A percentile compares a stretch with the other conserved stretches of the same genome.
phyloP scores from a whole-genome alignment of 2,888 invertebrate genomes.

The Linnaemya tessellans region DNA sequence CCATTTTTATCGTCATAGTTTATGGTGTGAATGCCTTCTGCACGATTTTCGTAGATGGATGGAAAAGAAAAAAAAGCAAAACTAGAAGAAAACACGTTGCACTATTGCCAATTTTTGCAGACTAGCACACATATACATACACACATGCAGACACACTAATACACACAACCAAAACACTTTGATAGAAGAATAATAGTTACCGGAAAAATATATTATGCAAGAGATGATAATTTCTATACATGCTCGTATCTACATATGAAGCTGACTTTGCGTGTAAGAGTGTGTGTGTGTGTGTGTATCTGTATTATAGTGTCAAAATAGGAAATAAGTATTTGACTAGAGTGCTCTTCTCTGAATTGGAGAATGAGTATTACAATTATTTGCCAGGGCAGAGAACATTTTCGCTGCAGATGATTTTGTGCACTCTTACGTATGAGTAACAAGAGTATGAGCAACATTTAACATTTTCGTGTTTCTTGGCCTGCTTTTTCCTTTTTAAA shows the following conservation, averaged over 20 bases:
- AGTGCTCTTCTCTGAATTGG: not conserved
- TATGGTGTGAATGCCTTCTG: constrained; percentile 83
- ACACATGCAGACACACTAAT: not conserved
- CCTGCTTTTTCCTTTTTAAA: not conserved
- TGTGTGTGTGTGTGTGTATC: not conserved
- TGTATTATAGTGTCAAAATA: constrained; percentile 36
- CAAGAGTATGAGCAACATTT: constrained; percentile 7
- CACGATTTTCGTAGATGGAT: constrained; percentile 75
- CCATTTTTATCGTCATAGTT: constrained; percentile 73
- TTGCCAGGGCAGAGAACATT: constrained; percentile 3
- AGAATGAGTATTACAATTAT: not conserved
- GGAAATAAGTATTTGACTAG: constrained; percentile 59
- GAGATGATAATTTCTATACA: constrained; percentile 57
- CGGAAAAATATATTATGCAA: constrained; percentile 73
- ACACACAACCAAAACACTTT: not conserved
- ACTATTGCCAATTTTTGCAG: constrained; percentile 70
- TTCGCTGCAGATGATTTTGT: not conserved
- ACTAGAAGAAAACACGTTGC: constrained; percentile 69
- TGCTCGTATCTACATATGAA: constrained; percentile 6
- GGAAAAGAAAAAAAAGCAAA: constrained; percentile 9
- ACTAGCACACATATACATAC: constrained; percentile 51
- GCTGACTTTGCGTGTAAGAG: not conserved
- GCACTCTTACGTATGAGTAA: constrained; percentile 35
- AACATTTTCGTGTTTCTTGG: not conserved
- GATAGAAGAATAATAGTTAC: constrained; percentile 67